Evolutionary conservation across 2,113 vertebrate species (phyloP).

Genomic region (Callocephalon fimbriatum): DNA sequence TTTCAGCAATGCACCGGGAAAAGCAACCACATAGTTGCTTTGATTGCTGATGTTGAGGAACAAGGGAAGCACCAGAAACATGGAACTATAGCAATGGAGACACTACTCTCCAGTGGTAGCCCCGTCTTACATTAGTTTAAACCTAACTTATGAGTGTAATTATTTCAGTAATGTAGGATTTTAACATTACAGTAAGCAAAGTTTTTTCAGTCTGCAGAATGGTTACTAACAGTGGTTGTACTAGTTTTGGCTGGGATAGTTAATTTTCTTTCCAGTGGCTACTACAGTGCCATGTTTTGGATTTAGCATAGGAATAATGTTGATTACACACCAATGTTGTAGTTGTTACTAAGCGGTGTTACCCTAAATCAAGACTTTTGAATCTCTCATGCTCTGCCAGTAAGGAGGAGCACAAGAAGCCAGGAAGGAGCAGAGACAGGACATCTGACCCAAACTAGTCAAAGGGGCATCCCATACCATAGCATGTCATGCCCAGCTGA

Average conservation of each 20-base stretch:
- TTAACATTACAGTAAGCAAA: neutral
- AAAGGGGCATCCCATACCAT: neutral
- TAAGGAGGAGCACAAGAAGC: neutral
- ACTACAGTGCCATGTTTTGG: neutral
- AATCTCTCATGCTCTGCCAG: neutral
- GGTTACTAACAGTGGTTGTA: neutral
- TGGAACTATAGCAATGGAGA: neutral
- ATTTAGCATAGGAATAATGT: neutral
- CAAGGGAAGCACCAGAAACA: neutral
- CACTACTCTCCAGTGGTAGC: neutral
- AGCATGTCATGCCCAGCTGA: neutral
- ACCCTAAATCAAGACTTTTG: neutral
- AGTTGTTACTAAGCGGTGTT: neutral
- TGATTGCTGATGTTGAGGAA: neutral
- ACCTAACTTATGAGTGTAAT: neutral
- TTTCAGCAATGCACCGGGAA: neutral
- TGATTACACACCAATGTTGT: neutral
- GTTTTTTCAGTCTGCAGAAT: neutral
- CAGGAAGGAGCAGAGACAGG: neutral
- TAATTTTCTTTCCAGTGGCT: neutral
- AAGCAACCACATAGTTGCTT: neutral
- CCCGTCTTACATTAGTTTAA: neutral
- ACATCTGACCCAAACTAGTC: neutral
- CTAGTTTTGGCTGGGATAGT: neutral
- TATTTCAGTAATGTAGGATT: neutral